Evolutionary conservation across 2,888 invertebrate genomes (phyloP).

Genomic region (Stegana nigrithorax): DNA sequence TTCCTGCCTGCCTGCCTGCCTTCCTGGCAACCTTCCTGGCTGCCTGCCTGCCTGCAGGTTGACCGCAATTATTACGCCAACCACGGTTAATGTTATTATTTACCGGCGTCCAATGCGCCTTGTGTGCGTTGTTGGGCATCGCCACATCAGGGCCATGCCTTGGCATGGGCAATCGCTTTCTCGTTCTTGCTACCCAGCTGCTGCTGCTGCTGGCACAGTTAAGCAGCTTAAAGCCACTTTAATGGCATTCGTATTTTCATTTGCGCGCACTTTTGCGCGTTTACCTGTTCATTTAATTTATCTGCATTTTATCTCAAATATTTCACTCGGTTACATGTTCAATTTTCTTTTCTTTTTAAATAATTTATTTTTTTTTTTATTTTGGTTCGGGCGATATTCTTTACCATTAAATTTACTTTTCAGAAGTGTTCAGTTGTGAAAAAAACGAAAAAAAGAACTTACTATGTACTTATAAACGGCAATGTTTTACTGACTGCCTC

Average conservation of each 20-base stretch:
- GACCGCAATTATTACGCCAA: slow-evolving; percentile 15
- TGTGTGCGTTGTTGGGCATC: slow-evolving; percentile 13
- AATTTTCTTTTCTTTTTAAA: slow-evolving; percentile 42
- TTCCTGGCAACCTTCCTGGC: no score
- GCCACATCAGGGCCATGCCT: slow-evolving; percentile 5
- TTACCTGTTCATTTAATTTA: slow-evolving; percentile 39
- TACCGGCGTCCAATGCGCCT: background rate
- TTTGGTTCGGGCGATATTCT: slow-evolving; percentile 42
- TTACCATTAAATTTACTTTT: background rate
- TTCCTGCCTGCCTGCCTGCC: no score
- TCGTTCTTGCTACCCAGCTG: no score
- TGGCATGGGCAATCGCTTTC: slow-evolving; percentile 27
- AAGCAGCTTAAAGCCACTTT: slow-evolving; percentile 52
- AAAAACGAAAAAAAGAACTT: no score
- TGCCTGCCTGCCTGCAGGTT: no score
- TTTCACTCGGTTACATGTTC: slow-evolving; percentile 42
- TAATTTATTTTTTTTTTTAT: slow-evolving; percentile 36
- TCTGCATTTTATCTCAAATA: slow-evolving; percentile 23
- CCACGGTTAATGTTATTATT: slow-evolving; percentile 14
- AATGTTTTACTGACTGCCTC: background rate
- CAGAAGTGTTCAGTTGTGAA: slow-evolving; percentile 29
- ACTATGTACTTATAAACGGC: no score
- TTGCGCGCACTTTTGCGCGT: slow-evolving; percentile 1
- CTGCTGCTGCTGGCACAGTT: slow-evolving; percentile 23
- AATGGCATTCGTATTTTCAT: slow-evolving; percentile 29